A percentile compares a stretch with the other conserved stretches of the same genome.
Conservation (phyloP, 2,888 invertebrate genomes). For the Chalcosyrphus nemorum region DNA sequence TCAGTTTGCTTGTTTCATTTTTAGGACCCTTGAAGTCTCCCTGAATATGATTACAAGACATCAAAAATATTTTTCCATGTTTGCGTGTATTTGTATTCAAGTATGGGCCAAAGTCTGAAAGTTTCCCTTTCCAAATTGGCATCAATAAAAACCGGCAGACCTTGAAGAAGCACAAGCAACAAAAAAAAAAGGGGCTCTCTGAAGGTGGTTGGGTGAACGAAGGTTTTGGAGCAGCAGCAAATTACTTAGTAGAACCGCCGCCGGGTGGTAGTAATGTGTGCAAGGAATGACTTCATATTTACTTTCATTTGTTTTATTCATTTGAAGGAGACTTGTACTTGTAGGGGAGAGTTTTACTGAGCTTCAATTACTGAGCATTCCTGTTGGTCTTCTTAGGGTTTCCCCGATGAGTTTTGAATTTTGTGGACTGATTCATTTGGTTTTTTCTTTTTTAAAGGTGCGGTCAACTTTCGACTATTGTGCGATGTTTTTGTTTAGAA, state of each 20-base stretch:
- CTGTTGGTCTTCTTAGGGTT: conserved; percentile 5
- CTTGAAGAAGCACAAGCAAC: no score
- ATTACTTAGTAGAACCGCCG: conserved; percentile 37
- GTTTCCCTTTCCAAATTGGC: conserved; percentile 37
- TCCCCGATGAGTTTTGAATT: background rate
- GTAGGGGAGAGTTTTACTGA: background rate
- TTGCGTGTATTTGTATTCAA: no score
- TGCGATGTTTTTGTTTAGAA: no score
- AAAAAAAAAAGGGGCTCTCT: conserved; percentile 20
- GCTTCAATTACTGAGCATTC: conserved; percentile 35
- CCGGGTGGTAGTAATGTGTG: conserved; percentile 62
- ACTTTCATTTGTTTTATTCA: conserved; percentile 47
- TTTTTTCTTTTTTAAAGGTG: no score
- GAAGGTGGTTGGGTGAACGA: no score
- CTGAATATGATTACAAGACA: conserved; percentile 61
- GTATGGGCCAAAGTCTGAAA: background rate
- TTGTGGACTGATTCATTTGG: background rate
- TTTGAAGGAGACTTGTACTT: background rate
- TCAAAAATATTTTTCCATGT: conserved; percentile 23
- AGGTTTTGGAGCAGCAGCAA: conserved; percentile 10
- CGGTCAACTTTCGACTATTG: no score
- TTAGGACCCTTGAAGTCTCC: conserved; percentile 8
- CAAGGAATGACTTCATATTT: conserved; percentile 62
- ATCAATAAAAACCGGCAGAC: conserved; percentile 19
- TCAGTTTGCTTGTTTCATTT: background rate